Base-by-base conservation (phyloP, 2,113 vertebrate genomes). In the Columbina picui region DNA sequence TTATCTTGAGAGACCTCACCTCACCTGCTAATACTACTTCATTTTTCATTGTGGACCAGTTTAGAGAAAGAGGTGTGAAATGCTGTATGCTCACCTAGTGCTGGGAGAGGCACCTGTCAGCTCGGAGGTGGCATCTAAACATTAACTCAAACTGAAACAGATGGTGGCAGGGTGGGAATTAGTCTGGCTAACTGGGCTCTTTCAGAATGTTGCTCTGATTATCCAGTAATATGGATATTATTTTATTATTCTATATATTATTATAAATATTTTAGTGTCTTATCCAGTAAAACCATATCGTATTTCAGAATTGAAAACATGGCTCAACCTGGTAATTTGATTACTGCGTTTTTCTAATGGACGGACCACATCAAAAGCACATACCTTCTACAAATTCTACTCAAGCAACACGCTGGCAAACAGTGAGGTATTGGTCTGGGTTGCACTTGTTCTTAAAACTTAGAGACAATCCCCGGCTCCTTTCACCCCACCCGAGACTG, bases 21-120 rank as follows among this genome's bases (percentile, higher is more conserved):
- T 39, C 61, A 50, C 38, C 59, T 90, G 47, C 38, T 94, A 77
- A 70, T 87, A 47, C n/a, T 4, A 65, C 25, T 64, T 67, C 1
- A 38, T 67, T 89, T 91, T 87, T 89, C 30, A 34, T 10, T 56
- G 43, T 50, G 13, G 14, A 47, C 22, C 27, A 41, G 25, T 77
- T 81, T 52, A 67, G 43, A 56, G 68, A 67, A 67, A 60, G 53
- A 93, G 41, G 50, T n/a, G 50, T 55, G 75, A 86, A 94, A 50
- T 41, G 70, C 23, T 41, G 19, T 43, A 68, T 85, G 85, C 41
- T 67, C 32, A 47, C 50, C 41, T 52, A 7, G 6, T 16, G 4
- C 1, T 39, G 57, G 70, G n/a, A 85, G 63, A 57, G 57, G 53
- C 56, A 61, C 15, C 12, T 61, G 76, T 29, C 52, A 75, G 59